Evolutionary conservation across 2,797 vertebrate genomes (phyloP).

Genomic region (Parauchenoglanis punctatus): DNA sequence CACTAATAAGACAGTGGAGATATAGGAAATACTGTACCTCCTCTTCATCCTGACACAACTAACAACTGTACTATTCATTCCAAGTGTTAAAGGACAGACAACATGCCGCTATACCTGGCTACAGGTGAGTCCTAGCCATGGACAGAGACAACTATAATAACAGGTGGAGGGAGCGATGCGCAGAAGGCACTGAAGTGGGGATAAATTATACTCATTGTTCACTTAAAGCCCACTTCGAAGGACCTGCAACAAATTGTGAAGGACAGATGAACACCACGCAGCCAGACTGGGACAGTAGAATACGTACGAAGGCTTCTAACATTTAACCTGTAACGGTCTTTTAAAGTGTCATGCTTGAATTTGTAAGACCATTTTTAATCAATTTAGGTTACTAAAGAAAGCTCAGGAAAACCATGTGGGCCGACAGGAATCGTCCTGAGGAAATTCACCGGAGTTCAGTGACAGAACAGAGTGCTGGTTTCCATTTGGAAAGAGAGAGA

Average conservation of each 20-base stretch:
- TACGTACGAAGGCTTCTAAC: not conserved
- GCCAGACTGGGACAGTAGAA: not conserved
- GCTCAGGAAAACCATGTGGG: slow-evolving; percentile 62
- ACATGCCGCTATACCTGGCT: slow-evolving; percentile 26
- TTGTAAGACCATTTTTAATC: slow-evolving; percentile 19
- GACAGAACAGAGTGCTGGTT: not conserved
- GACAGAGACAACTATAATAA: not conserved
- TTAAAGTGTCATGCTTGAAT: slow-evolving; percentile 35
- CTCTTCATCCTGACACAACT: slow-evolving; percentile 42
- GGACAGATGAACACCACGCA: slow-evolving; percentile 21
- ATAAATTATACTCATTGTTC: no score
- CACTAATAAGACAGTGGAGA: slow-evolving; percentile 46
- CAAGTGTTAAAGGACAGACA: slow-evolving; percentile 40
- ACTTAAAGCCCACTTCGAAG: not conserved
- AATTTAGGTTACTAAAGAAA: slow-evolving; percentile 40
- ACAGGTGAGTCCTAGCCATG: slow-evolving; percentile 33
- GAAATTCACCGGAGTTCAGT: not conserved
- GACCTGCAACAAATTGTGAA: not conserved
- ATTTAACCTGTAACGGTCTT: slow-evolving; percentile 23
- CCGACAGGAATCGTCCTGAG: slow-evolving; percentile 12
- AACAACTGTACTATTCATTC: slow-evolving; percentile 47
- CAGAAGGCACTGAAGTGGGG: not conserved
- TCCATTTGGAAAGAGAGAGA: slow-evolving; percentile 4
- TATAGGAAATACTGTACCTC: slow-evolving; percentile 51
- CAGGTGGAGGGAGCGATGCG: not conserved